Percentiles rank a stretch among this genome's conserved stretches.
phyloP scores from a whole-genome alignment of 2,888 invertebrate species.

The Lasioglossum zephyrum region DNA sequence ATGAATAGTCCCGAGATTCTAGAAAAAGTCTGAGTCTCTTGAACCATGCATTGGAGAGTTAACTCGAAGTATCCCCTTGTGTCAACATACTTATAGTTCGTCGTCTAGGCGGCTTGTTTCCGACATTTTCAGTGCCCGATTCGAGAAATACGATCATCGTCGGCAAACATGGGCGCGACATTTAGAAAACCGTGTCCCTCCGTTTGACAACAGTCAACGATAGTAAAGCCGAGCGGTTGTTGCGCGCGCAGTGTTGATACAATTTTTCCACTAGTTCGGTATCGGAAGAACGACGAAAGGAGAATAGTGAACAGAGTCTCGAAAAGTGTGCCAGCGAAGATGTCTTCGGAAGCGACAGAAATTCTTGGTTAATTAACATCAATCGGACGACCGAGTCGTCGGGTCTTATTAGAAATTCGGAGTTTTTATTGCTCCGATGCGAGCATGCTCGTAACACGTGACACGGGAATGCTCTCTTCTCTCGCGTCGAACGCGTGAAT shows the following conservation, averaged over 20 bases:
- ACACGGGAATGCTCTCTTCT: conserved; percentile 17
- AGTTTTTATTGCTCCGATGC: conserved; percentile 29
- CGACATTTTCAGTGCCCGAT: conserved; percentile 16
- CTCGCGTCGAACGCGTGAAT: conserved; percentile 48
- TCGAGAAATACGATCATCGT: conserved; percentile 41
- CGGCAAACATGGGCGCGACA: conserved; percentile 58
- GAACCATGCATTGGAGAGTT: too few species aligned
- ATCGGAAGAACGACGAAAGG: neutral
- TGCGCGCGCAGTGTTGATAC: neutral
- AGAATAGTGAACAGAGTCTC: neutral
- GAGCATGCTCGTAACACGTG: conserved; percentile 21
- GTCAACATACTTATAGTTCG: neutral
- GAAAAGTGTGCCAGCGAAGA: conserved; percentile 9
- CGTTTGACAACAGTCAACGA: conserved; percentile 24
- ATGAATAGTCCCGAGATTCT: neutral
- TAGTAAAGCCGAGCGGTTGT: neutral
- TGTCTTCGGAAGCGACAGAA: neutral
- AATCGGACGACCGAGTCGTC: neutral
- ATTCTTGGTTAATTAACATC: conserved; percentile 8
- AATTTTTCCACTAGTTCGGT: neutral
- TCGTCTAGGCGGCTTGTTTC: neutral
- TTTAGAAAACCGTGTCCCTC: conserved; percentile 27
- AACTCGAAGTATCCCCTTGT: neutral
- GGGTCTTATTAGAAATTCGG: conserved; percentile 33
- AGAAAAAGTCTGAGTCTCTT: neutral